phyloP scores from a whole-genome alignment of 2,113 vertebrate species.

The Oxyruncus cristatus region DNA sequence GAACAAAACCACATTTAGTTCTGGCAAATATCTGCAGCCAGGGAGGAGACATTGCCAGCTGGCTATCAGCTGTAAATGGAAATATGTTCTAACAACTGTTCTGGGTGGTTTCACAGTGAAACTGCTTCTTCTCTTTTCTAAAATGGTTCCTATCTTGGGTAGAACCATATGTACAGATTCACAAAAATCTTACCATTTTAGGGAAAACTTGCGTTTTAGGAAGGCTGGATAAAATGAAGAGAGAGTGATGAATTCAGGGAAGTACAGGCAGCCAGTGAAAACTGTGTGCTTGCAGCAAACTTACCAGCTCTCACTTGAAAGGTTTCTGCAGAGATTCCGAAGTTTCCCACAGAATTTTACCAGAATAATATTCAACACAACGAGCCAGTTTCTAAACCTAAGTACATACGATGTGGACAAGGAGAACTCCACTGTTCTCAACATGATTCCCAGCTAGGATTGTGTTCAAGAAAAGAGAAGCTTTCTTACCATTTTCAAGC shows the following conservation, averaged over 20 bases:
- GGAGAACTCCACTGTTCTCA: neutral
- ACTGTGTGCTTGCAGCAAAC: neutral
- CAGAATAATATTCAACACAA: neutral
- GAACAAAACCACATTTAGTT: neutral
- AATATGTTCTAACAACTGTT: slow-evolving; percentile 45
- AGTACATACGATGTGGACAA: neutral
- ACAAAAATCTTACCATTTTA: neutral
- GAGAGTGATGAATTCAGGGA: neutral
- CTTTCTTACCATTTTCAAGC: neutral
- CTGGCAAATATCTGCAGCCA: neutral
- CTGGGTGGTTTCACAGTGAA: neutral
- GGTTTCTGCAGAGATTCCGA: neutral
- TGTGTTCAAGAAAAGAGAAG: neutral
- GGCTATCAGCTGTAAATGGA: neutral
- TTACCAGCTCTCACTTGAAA: neutral
- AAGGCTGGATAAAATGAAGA: neutral
- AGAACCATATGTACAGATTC: neutral
- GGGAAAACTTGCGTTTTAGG: neutral
- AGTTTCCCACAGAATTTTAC: neutral
- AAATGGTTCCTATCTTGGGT: neutral
- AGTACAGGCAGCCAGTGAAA: neutral
- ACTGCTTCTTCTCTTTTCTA: neutral
- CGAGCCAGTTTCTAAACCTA: neutral
- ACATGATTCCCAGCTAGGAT: neutral
- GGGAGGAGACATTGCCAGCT: neutral